Evolutionary conservation across 2,888 invertebrate species (phyloP).

Genomic region (Entomobrya proxima): DNA sequence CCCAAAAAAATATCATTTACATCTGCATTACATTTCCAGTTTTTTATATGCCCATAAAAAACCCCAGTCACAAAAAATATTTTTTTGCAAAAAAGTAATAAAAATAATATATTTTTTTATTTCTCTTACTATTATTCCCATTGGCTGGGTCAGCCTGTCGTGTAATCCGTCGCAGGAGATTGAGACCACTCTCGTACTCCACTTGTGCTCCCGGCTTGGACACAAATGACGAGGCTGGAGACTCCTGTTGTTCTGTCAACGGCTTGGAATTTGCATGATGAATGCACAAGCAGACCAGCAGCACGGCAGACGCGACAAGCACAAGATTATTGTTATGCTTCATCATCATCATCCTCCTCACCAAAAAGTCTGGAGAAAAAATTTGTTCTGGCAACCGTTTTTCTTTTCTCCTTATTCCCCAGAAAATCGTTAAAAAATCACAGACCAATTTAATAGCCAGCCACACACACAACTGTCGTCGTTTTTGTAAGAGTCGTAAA

Average conservation of each 20-base stretch:
- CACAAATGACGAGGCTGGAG: slow-evolving; percentile 43
- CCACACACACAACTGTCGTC: too few relatives aligned
- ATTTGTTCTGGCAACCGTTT: too few relatives aligned
- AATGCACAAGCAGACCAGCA: slow-evolving; percentile 61
- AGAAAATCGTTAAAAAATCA: too few relatives aligned
- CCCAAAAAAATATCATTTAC: neutral
- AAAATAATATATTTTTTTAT: neutral
- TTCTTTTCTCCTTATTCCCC: too few relatives aligned
- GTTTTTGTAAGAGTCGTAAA: too few relatives aligned
- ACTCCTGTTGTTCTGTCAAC: slow-evolving; percentile 47
- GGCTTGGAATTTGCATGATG: slow-evolving; percentile 69
- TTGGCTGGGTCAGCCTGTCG: slow-evolving; percentile 67
- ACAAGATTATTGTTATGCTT: slow-evolving; percentile 51
- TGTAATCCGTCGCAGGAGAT: slow-evolving; percentile 72
- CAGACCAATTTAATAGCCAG: too few relatives aligned
- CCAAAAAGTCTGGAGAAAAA: neutral
- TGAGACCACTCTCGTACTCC: slow-evolving; percentile 67
- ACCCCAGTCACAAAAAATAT: neutral
- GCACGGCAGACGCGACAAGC: slow-evolving; percentile 57
- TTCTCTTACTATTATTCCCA: slow-evolving; percentile 63
- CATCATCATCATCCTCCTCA: slow-evolving; percentile 63
- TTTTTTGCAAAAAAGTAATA: neutral
- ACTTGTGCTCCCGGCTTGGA: slow-evolving; percentile 34
- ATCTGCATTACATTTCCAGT: too few relatives aligned
- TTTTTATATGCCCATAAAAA: neutral